phyloP scores from a whole-genome alignment of 2,888 invertebrate genomes.

The Laothoe populi region DNA sequence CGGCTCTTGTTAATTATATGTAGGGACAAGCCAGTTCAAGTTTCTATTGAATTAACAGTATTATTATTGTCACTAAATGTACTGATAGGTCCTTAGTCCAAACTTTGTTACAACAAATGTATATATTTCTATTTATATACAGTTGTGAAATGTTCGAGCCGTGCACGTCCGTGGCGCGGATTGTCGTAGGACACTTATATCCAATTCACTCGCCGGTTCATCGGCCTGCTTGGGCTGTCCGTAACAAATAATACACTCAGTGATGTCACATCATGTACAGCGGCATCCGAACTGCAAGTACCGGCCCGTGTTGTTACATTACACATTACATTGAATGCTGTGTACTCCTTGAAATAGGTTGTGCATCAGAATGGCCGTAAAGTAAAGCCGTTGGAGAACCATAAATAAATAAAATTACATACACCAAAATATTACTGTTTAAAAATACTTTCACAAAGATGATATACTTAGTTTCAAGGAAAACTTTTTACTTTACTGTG shows the following conservation, averaged over 20 bases:
- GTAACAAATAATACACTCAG: conserved; percentile 68
- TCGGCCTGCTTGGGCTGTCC: conserved; percentile 61
- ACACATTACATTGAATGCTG: too few species aligned
- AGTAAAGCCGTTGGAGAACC: too few species aligned
- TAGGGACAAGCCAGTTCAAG: background rate
- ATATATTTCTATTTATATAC: conserved; percentile 23
- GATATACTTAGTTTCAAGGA: background rate
- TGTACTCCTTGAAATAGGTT: too few species aligned
- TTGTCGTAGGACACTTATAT: conserved; percentile 61
- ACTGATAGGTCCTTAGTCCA: conserved; percentile 3
- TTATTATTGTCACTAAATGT: background rate
- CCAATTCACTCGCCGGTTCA: conserved; percentile 79
- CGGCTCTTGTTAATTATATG: background rate
- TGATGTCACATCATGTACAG: conserved; percentile 74
- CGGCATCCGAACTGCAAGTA: conserved; percentile 67
- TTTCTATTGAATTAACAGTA: background rate
- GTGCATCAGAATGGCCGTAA: too few species aligned
- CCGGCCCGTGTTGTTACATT: background rate
- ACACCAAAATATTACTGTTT: background rate
- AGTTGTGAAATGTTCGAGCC: conserved; percentile 21
- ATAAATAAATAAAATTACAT: too few species aligned
- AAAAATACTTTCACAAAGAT: background rate
- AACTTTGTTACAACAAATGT: conserved; percentile 13
- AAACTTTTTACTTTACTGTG: background rate
- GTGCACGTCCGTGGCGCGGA: conserved; percentile 25